These are phyloP conservation scores for Boulengeromyrus knoepffleri DNA, from an alignment of 2,113 vertebrate genomes.

Conservation along the genomic window DNA sequence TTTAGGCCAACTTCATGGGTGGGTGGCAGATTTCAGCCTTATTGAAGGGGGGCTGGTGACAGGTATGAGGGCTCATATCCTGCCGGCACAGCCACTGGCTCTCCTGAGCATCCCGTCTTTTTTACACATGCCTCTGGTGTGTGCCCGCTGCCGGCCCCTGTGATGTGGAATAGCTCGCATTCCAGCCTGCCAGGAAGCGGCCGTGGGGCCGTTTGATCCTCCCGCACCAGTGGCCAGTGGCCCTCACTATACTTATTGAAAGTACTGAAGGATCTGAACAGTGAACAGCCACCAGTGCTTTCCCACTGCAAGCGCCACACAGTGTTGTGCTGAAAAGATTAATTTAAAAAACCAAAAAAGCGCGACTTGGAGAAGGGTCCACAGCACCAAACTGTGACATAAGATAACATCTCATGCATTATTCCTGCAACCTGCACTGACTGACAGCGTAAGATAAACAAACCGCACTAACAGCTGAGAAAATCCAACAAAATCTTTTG, in stretches of 20 bases:
- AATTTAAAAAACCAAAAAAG: not conserved
- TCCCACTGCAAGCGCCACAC: conserved; percentile 18
- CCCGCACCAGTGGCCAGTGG: conserved; percentile 20
- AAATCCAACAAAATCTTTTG: conserved; percentile 11
- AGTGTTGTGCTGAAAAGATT: conserved; percentile 1
- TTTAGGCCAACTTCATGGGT: not conserved
- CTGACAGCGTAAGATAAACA: not conserved
- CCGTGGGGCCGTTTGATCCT: conserved; percentile 38
- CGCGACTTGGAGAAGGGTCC: not conserved
- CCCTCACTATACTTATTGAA: conserved; percentile 43
- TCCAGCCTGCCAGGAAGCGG: conserved; percentile 35
- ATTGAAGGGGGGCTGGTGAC: not conserved
- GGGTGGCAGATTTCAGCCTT: not conserved
- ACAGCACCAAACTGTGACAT: not conserved
- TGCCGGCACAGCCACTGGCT: conserved; percentile 8
- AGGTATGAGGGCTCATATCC: conserved; percentile 14
- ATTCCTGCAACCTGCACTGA: not conserved
- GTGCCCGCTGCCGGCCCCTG: conserved; percentile 11
- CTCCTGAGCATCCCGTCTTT: conserved; percentile 11
- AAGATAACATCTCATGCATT: not conserved
- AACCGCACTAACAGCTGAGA: not conserved
- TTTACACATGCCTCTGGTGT: conserved; percentile 8
- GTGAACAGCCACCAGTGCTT: conserved; percentile 31
- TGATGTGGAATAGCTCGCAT: conserved; percentile 35
- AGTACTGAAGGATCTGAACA: conserved; percentile 34